Evolutionary conservation across 2,888 invertebrate genomes (phyloP).

Genomic region (Nematopogon swammerdamellus): DNA sequence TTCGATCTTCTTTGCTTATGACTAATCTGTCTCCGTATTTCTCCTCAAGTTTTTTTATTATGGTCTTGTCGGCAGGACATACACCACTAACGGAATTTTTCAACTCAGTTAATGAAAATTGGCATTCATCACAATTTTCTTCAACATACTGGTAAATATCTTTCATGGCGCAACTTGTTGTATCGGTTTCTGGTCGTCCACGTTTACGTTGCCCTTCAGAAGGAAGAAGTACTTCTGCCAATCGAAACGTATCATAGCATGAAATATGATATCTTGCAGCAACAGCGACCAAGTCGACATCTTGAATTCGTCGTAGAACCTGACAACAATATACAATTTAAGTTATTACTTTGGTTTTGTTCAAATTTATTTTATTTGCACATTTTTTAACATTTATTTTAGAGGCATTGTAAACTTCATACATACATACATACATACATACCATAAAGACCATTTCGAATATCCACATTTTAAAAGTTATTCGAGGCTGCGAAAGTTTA

Average conservation of each 20-base stretch:
- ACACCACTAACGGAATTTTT: constrained; percentile 2
- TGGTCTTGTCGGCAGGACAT: neutral
- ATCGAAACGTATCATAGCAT: neutral
- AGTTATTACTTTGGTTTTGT: too few species aligned
- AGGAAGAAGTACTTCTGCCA: neutral
- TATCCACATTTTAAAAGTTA: too few species aligned
- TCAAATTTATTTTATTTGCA: too few species aligned
- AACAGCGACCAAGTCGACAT: neutral
- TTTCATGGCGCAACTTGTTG: constrained; percentile 7
- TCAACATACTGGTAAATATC: constrained; percentile 8
- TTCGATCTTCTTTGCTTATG: too few species aligned
- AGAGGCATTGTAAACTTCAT: too few species aligned
- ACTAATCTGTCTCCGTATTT: constrained; percentile 3
- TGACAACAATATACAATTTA: too few species aligned
- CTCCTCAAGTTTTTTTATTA: neutral
- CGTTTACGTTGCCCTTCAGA: neutral
- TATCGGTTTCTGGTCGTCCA: neutral
- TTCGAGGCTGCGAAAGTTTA: too few species aligned
- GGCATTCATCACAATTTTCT: constrained; percentile 10
- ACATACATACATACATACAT: too few species aligned
- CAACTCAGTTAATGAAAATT: constrained; percentile 11
- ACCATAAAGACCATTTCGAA: too few species aligned
- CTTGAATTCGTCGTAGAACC: neutral
- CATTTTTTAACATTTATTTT: too few species aligned
- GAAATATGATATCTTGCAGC: neutral